Base-by-base conservation (phyloP, 2,113 vertebrate species). In the Spheniscus mendiculus region DNA sequence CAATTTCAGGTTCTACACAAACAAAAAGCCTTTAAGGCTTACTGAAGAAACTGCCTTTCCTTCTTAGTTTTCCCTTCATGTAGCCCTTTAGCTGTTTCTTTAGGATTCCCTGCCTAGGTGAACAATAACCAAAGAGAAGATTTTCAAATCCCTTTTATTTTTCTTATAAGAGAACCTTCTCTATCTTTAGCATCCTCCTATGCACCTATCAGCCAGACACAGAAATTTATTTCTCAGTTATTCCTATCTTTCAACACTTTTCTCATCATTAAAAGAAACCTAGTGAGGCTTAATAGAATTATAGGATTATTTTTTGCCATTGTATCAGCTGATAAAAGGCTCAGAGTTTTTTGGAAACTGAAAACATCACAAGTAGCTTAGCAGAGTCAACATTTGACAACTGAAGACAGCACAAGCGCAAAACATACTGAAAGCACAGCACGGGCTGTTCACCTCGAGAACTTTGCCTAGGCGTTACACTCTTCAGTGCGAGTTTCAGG, bases 111-210 rank as follows among this genome's bases (percentile, higher is more conserved):
- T 84, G 66, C 92, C 56, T 74, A 78, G 44, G 63, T 82, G 84
- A 90, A 78, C 71, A 95, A 70, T 86, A 96, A 96, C 65, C 56
- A 58, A 91, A 91, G 59, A 55, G 52, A 97, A 81, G 52, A 71
- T 91, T 96, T 97, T 96, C 61, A 86, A 89, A 71, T 82, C 85
- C 59, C 49, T 76, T 94, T 92, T 83, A 53, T 87, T 70, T 97
- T 96, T 86, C 83, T 77, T 87, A 22, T 62, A 86, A 89, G 62
- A 96, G 70, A 96, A 96, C 83, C 50, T 94, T 96, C 95, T 90
- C 94, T 94, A 93, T 93, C 91, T 94, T 96, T 93, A 94, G 85
- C 83, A 96, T 61, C 96, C 96, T 98, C 97, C 97, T 93, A 95
- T 95, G 92, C 90, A 96, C 84, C 91, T 82, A 87, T 62, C 95